Conservation (phyloP, 2,797 vertebrate species). For the Danio aesculapii region DNA sequence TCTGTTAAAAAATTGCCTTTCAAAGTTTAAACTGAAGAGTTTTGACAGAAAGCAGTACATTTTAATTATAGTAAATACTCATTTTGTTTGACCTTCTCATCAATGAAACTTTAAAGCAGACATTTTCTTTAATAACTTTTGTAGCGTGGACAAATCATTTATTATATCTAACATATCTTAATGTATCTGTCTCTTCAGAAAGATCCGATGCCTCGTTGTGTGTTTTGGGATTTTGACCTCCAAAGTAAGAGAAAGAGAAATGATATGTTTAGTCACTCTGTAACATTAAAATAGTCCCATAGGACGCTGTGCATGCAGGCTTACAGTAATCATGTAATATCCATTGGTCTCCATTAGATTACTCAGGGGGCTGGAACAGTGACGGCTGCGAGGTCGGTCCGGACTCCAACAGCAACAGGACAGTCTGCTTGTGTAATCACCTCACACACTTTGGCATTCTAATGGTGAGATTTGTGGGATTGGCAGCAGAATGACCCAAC, state of each 20-base stretch:
- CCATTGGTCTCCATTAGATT: conserved; percentile 75
- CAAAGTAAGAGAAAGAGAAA: conserved; percentile 84
- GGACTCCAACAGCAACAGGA: conserved; percentile 81
- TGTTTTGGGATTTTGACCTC: conserved; percentile 93
- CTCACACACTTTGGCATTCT: conserved; percentile 96
- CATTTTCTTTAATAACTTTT: conserved; percentile 15
- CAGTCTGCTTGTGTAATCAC: conserved; percentile 90
- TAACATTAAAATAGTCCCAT: conserved; percentile 10
- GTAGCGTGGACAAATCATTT: too few relatives aligned
- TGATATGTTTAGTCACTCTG: conserved; percentile 5
- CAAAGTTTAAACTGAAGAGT: too few relatives aligned
- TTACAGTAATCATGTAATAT: conserved; percentile 34
- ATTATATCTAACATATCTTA: conserved; percentile 19
- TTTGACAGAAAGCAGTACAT: background rate
- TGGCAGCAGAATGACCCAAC: conserved; percentile 11
- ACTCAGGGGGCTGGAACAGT: conserved; percentile 88
- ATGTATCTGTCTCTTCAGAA: conserved; percentile 67
- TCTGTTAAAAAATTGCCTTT: too few relatives aligned
- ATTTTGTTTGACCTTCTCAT: background rate
- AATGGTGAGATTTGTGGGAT: conserved; percentile 84
- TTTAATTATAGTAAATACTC: background rate
- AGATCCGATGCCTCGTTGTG: conserved; percentile 78
- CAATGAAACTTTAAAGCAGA: background rate
- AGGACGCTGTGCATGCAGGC: background rate
- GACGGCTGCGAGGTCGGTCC: conserved; percentile 79